Base-by-base conservation (phyloP, 2,888 invertebrate genomes). In the Galerucella pusilla region DNA sequence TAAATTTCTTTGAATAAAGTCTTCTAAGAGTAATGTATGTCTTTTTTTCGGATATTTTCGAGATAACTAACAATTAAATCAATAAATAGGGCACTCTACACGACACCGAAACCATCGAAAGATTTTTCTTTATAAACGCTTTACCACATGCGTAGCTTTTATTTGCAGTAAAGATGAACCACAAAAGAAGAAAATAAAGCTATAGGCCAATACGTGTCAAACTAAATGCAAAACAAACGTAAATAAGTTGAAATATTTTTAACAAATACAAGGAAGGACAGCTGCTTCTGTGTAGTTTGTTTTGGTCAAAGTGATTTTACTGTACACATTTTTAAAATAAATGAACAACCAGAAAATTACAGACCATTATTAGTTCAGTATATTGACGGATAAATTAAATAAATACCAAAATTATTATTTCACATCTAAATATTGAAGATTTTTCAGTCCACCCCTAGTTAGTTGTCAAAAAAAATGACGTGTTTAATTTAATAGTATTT, bases 211-310 rank as follows among this genome's bases (percentile, higher is more conserved):
- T 69, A 77, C 78, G 77, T 80, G 80, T 78, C 80, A 79, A 75
- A 77, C 79, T 78, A 79, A 79, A 80, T 79, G 77, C 78, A 77
- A 79, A 80, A 80, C 80, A 80, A 79, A 78, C 72, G 75, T 79
- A 79, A 80, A 80, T 79, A 80, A 71, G 49, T 65, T 59, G 49
- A 70, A 76, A 76, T 74, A 73, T 78, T 73, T 69, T 68, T 61
- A 42, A 28, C 49, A 49, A 54, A 52, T 70, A 70, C 28, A 42
- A 10, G 20, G 70, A 54, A 70, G 6, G n/a, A 14, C 70, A 70
- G 70, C 70, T 70, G 70, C 70, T 42, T 9, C 7, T 42, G 35
- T 42, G 6, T 42, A 42, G 35, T 42, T 42, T 42, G 35, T 42
- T 42, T 42, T 42, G 35, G 35, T 42, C 35, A 42, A 35, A 42